Evolutionary conservation across 2,113 vertebrate genomes (phyloP), one percentile per base, ranked within the genome.

Genomic region (Oceanodroma tethys): DNA sequence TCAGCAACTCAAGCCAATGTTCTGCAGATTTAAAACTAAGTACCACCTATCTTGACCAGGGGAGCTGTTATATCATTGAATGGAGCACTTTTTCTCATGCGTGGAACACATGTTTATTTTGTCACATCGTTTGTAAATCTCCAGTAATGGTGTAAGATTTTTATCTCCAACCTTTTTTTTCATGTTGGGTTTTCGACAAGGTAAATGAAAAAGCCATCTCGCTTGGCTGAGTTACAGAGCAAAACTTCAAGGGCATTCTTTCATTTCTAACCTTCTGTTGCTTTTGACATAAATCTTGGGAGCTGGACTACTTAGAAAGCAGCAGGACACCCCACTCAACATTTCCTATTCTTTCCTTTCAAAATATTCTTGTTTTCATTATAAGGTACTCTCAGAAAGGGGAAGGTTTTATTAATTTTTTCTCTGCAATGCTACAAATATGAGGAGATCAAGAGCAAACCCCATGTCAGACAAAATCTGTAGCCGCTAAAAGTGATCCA

Each of bases 351-450:
- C 71, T 97, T 95, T 96, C 81, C n/a, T 95, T 90, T 97, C 91
- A 96, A 97, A 96, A 97, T 97, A 97, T 93, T 95, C 95, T 95
- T 96, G 95, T 95, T 97, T 97, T 97, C 89, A 93, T 95, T 97
- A 94, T 72, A 90, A 93, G 89, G 62, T 34, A 59, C 70, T 93
- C 89, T 90, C 88, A 89, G 66, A 95, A 95, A 94, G 15, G 43
- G 82, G 84, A 95, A 96, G 40, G 79, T 30, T 92, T 97, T 95
- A 95, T 96, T 95, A 89, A 71, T 95, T 68, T 87, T 81, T 85
- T 66, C 13, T 29, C 43, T 67, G 17, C 60, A 82, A 67, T 93
- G 63, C 74, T 97, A 81, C 86, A 92, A 93, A 95, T 88, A 81
- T 3, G 14, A 81, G 55, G 53, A 92, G 75, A 90, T 90, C 86